Percentiles rank a stretch among this genome's conserved stretches.
These are phyloP conservation scores for Gallinago stenura DNA, from an alignment of 2,797 vertebrate species.

Conservation along the genomic window DNA sequence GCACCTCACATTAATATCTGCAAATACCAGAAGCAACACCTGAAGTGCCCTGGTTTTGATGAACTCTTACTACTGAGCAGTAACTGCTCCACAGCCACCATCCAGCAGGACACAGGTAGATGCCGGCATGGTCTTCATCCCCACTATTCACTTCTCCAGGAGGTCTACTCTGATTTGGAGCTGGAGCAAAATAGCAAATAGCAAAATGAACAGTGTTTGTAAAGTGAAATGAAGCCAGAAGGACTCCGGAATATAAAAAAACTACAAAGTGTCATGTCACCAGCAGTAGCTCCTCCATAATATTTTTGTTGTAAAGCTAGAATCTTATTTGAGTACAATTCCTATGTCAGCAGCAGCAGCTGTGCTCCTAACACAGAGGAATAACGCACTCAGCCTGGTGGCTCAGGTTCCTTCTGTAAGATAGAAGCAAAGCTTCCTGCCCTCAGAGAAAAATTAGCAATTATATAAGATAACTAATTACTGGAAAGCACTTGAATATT, in stretches of 20 bases:
- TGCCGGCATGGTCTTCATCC: neutral
- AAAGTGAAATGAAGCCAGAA: conserved; percentile 16
- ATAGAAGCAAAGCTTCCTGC: neutral
- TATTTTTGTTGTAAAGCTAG: neutral
- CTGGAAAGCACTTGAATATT: neutral
- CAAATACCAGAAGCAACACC: neutral
- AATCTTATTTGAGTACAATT: neutral
- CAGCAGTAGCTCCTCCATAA: neutral
- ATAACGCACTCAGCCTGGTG: neutral
- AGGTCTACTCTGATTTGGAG: neutral
- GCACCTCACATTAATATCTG: neutral
- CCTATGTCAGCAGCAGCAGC: neutral
- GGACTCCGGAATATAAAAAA: neutral
- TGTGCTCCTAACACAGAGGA: neutral
- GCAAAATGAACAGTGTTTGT: neutral
- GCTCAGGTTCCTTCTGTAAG: neutral
- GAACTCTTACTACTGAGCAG: neutral
- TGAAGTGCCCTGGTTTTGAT: neutral
- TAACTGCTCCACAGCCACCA: neutral
- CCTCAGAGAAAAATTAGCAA: neutral
- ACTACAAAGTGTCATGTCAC: neutral
- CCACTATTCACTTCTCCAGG: neutral
- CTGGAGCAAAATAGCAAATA: neutral
- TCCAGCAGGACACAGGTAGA: neutral
- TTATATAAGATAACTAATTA: conserved; percentile 10